phyloP scores from a whole-genome alignment of 2,888 invertebrate genomes.

The Brachypalpus laphriformis region DNA sequence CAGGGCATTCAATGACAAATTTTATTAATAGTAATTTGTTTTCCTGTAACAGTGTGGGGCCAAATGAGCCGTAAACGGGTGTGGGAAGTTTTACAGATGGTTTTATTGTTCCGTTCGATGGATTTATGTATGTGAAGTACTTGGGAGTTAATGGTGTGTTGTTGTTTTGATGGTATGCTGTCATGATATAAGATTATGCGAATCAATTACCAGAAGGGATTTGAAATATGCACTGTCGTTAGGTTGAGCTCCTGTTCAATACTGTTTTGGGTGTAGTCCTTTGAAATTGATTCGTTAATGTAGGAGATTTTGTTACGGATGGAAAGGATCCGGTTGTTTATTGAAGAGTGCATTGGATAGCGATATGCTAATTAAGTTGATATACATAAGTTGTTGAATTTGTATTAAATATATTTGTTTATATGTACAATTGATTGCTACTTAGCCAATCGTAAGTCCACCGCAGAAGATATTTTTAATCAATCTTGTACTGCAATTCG shows the following conservation, averaged over 20 bases:
- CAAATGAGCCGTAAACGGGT: slow-evolving; percentile 61
- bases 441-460: no score
- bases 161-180: slow-evolving; percentile 66
- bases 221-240: slow-evolving; percentile 38
- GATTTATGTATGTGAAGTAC: slow-evolving; percentile 63
- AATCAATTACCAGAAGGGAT: slow-evolving; percentile 67
- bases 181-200: slow-evolving; percentile 58
- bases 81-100: slow-evolving; percentile 66
- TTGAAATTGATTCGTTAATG: slow-evolving; percentile 46
- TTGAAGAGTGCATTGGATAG: not conserved
- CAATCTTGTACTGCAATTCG: no score
- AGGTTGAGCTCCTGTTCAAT: slow-evolving; percentile 25
- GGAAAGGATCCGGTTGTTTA: not conserved
- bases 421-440: no score
- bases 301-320: not conserved
- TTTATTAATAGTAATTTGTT: slow-evolving; percentile 61
- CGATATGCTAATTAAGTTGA: not conserved
- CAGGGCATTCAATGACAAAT: slow-evolving; percentile 59
- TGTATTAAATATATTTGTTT: no score
- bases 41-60: slow-evolving; percentile 39
- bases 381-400: no score
- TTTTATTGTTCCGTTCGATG: slow-evolving; percentile 57
- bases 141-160: slow-evolving; percentile 66
- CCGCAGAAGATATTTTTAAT: no score
- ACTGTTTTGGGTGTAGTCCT: slow-evolving; percentile 31